phyloP scores from a whole-genome alignment of 2,888 invertebrate species.

The Volucella inanis region DNA sequence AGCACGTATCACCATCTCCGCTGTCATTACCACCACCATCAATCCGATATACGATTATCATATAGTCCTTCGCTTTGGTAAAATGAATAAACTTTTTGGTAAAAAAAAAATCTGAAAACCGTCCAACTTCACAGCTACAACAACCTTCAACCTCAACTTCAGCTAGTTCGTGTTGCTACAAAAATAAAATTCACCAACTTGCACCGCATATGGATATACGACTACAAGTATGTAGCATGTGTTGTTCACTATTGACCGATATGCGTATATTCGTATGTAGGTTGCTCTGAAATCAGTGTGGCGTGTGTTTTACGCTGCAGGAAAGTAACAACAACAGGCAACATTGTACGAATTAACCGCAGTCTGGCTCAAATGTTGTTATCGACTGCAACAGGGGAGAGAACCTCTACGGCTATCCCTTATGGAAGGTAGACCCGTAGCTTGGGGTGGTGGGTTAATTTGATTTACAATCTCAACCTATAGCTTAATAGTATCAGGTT shows the following conservation, averaged over 20 bases:
- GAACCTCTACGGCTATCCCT: slow-evolving; percentile 2
- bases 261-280: background rate
- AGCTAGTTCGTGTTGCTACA: slow-evolving; percentile 20
- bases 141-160: slow-evolving; percentile 41
- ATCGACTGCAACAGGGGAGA: slow-evolving; percentile 32
- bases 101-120: background rate
- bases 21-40: background rate
- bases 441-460: slow-evolving; percentile 8
- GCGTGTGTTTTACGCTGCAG: slow-evolving; percentile 21
- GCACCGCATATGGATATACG: slow-evolving; percentile 6
- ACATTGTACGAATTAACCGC: slow-evolving; percentile 67
- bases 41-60: background rate
- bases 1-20: slow-evolving; percentile 24
- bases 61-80: background rate
- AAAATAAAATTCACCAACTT: slow-evolving; percentile 56
- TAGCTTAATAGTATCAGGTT: slow-evolving; percentile 35
- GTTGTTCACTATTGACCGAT: background rate
- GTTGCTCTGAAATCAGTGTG: background rate
- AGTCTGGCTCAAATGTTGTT: slow-evolving; percentile 67
- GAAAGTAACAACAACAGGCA: slow-evolving; percentile 25
- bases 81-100: slow-evolving; percentile 29
- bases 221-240: too few species aligned
- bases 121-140: slow-evolving; percentile 1
- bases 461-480: slow-evolving; percentile 49
- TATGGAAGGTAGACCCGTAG: slow-evolving; percentile 8